These are phyloP conservation scores for Macrobrachium nipponense DNA, from an alignment of 1,140 invertebrate genomes.

Conservation along the genomic window DNA sequence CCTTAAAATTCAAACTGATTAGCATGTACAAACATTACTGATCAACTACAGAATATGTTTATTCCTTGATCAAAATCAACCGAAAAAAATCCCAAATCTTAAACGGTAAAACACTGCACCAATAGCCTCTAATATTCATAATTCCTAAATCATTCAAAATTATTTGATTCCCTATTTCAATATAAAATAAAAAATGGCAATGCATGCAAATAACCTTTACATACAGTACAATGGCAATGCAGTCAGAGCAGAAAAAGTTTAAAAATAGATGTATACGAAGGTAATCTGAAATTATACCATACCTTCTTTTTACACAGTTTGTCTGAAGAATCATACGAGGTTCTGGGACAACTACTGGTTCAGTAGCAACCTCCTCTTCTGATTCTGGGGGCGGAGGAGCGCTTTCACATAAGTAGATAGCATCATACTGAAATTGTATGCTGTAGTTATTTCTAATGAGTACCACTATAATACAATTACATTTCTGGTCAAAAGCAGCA, in stretches of 20 bases:
- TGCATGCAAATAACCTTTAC: not conserved
- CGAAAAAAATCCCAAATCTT: no score
- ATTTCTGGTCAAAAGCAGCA: not conserved
- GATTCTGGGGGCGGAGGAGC: not conserved
- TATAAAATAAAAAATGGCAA: no score
- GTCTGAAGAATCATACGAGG: slow-evolving; percentile 56
- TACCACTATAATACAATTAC: not conserved
- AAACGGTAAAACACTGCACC: no score
- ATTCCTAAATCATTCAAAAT: no score
- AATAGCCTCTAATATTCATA: no score
- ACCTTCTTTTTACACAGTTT: slow-evolving; percentile 60
- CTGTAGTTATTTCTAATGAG: not conserved
- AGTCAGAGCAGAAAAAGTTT: not conserved
- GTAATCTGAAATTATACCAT: not conserved
- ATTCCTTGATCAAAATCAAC: no score
- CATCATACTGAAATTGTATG: slow-evolving; percentile 50
- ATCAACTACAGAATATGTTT: no score
- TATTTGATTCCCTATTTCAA: no score
- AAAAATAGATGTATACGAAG: not conserved
- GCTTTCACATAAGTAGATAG: slow-evolving; percentile 58
- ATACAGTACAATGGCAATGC: not conserved
- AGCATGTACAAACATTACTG: no score
- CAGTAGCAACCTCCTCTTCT: slow-evolving; percentile 42
- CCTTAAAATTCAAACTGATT: no score
- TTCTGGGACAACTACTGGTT: slow-evolving; percentile 34